Conservation (phyloP, 2,797 vertebrate genomes). For the Ataeniobius toweri region DNA sequence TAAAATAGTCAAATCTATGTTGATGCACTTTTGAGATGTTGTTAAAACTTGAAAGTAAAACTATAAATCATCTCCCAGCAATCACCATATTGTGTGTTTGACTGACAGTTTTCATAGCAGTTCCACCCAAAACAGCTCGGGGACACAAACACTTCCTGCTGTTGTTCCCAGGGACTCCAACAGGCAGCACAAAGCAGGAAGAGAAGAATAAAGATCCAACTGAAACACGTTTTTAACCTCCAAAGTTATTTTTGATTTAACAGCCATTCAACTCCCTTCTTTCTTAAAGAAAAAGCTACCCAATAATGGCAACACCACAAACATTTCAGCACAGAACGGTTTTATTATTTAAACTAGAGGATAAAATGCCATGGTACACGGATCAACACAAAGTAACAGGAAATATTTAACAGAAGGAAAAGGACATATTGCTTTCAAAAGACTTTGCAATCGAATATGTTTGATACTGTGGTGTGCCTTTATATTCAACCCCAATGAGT, state of each 20-base stretch:
- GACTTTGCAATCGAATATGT: neutral
- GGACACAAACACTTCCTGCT: constrained; percentile 9
- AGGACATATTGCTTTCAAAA: neutral
- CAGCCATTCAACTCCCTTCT: neutral
- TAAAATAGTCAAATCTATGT: neutral
- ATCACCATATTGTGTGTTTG: neutral
- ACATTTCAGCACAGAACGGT: too few relatives aligned
- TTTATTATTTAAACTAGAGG: too few relatives aligned
- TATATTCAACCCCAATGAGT: neutral
- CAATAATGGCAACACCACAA: neutral
- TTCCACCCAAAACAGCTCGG: neutral
- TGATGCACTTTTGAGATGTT: neutral
- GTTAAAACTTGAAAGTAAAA: neutral
- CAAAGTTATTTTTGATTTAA: neutral
- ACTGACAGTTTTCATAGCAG: neutral
- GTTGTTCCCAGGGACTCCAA: neutral
- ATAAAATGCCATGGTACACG: neutral
- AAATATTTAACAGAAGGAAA: neutral
- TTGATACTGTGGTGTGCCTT: neutral
- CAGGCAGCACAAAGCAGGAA: neutral
- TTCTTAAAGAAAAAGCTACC: neutral
- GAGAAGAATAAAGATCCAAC: neutral
- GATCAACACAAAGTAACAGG: neutral
- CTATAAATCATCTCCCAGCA: neutral
- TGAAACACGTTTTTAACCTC: too few relatives aligned